Conservation (phyloP, 2,888 invertebrate species). For the Pterostichus madidus region DNA sequence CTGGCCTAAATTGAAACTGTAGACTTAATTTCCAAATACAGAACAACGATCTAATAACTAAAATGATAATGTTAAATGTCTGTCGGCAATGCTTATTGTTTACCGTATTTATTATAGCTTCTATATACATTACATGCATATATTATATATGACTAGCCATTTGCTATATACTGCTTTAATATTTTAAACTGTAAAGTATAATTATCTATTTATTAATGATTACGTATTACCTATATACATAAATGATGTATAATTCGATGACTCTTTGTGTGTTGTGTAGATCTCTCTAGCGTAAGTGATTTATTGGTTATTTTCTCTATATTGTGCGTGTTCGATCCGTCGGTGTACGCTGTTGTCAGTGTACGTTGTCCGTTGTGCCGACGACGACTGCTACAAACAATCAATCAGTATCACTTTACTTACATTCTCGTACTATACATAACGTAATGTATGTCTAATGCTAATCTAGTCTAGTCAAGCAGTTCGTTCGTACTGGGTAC, state of each 20-base stretch:
- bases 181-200: conserved; percentile 71
- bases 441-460: conserved; percentile 52
- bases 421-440: conserved; percentile 38
- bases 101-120: conserved; percentile 75
- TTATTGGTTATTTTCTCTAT: conserved; percentile 66
- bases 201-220: conserved; percentile 72
- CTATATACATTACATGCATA: conserved; percentile 72
- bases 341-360: conserved; percentile 41
- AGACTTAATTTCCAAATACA: conserved; percentile 77
- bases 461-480: conserved; percentile 42
- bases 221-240: conserved; percentile 73
- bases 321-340: conserved; percentile 62
- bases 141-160: conserved; percentile 70
- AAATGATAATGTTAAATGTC: conserved; percentile 73
- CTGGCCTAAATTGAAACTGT: conserved; percentile 78
- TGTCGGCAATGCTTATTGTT: conserved; percentile 76
- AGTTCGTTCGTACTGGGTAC: conserved; percentile 1
- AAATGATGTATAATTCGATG: conserved; percentile 68
- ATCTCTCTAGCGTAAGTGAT: conserved; percentile 76
- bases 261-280: conserved; percentile 78
- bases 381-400: conserved; percentile 34
- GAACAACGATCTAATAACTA: conserved; percentile 77
- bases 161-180: conserved; percentile 70
- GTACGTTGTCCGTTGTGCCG: conserved; percentile 19
- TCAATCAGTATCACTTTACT: conserved; percentile 45